These are phyloP conservation scores for Marmota flaviventris DNA, from an alignment of 2,113 vertebrate genomes.

Conservation along the genomic window DNA sequence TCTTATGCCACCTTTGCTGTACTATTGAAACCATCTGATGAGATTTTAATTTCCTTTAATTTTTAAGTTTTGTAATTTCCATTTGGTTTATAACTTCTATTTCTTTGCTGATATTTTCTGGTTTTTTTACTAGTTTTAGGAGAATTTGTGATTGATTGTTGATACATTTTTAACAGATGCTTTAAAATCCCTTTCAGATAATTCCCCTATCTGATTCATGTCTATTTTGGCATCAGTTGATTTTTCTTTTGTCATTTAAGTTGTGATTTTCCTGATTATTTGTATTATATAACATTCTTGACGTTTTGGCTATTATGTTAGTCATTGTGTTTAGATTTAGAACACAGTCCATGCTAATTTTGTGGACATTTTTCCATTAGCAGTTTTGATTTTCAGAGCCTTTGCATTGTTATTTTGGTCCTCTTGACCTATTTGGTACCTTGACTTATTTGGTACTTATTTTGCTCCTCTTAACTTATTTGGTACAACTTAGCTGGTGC, in stretches of 20 bases:
- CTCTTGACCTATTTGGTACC: neutral
- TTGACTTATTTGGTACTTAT: neutral
- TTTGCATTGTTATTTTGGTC: constrained; percentile 24
- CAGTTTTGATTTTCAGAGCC: constrained; percentile 29
- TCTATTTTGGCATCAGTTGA: neutral
- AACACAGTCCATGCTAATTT: neutral
- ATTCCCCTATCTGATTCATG: neutral
- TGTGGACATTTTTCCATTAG: neutral
- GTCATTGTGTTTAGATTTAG: constrained; percentile 49
- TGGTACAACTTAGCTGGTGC: neutral
- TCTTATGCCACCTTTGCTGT: neutral
- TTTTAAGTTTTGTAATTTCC: constrained; percentile 11
- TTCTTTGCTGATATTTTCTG: constrained; percentile 20
- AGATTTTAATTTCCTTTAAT: constrained; percentile 49
- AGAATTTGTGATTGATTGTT: constrained; percentile 10
- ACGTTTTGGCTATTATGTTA: neutral
- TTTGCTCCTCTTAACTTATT: constrained; percentile 33
- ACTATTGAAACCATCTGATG: neutral
- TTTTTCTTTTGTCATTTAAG: neutral
- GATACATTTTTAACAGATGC: neutral
- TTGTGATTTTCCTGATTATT: constrained; percentile 53
- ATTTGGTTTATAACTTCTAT: constrained; percentile 11
- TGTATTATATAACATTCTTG: neutral
- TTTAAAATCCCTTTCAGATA: constrained; percentile 36
- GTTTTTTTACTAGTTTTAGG: constrained; percentile 14